Percentiles rank a stretch among this genome's conserved stretches.
Conservation (phyloP, 2,888 invertebrate genomes). For the Lucinisca nassula region DNA sequence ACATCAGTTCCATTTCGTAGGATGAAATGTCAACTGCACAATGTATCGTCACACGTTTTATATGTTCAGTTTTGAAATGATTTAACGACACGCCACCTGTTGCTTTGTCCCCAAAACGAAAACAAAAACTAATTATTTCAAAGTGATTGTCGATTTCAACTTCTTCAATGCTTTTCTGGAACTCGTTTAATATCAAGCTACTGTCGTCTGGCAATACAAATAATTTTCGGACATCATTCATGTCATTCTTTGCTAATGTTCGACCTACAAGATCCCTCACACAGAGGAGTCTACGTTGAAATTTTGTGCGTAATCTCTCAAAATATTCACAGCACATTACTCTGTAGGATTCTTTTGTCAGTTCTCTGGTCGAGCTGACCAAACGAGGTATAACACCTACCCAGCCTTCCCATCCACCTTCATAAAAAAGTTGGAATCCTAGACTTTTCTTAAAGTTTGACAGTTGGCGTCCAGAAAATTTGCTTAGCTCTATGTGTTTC, state of each 20-base stretch:
- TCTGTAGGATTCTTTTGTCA: not conserved
- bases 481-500: conserved; percentile 41
- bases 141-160: conserved; percentile 3
- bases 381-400: conserved; percentile 34
- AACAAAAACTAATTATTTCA: conserved; percentile 44
- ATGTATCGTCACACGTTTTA: conserved; percentile 31
- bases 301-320: not conserved
- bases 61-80: conserved; percentile 11
- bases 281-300: not conserved
- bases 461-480: conserved; percentile 26
- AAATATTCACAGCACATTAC: conserved; percentile 4
- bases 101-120: conserved; percentile 60
- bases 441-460: conserved; percentile 33
- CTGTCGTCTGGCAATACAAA: conserved; percentile 55
- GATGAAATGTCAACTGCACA: conserved; percentile 42
- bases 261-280: not conserved
- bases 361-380: not conserved
- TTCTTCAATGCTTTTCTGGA: conserved; percentile 31
- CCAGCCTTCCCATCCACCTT: conserved; percentile 49
- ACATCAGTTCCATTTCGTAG: conserved; percentile 44
- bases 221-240: conserved; percentile 40
- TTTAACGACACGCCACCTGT: conserved; percentile 20
- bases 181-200: conserved; percentile 15
- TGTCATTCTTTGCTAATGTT: conserved; percentile 51
- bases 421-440: conserved; percentile 51